These are phyloP conservation scores for Cremastinae sp. DNA, from an alignment of 2,888 invertebrate species.

Conservation along the genomic window DNA sequence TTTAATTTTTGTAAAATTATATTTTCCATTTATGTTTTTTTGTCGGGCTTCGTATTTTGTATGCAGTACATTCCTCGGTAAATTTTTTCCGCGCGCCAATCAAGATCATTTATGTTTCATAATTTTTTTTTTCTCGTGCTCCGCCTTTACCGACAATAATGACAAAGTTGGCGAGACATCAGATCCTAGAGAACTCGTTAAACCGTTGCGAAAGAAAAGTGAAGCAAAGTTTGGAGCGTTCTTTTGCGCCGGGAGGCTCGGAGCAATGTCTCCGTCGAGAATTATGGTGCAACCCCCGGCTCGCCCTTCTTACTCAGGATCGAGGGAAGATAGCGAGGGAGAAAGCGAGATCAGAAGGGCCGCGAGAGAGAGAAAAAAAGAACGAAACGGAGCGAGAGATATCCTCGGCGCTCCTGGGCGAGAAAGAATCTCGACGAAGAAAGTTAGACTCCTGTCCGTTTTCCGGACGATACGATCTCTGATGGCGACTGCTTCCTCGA, in stretches of 20 bases:
- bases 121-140: not conserved
- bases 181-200: conserved; percentile 67
- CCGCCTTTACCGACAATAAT: conserved; percentile 1
- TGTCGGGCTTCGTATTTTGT: too few species aligned
- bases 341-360: not conserved
- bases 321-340: conserved; percentile 20
- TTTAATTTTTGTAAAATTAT: not conserved
- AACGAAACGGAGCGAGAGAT: not conserved
- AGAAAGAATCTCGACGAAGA: conserved; percentile 4
- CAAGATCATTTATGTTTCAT: not conserved
- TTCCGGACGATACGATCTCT: too few species aligned
- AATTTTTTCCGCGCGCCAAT: not conserved
- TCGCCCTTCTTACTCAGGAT: conserved; percentile 1
- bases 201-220: conserved; percentile 71
- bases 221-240: conserved; percentile 66
- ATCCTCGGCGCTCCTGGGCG: not conserved
- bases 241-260: conserved; percentile 67
- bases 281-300: conserved; percentile 48
- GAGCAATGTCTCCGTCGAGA: conserved; percentile 62
- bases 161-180: conserved; percentile 52
- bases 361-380: not conserved
- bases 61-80: too few species aligned
- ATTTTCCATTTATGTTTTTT: not conserved
- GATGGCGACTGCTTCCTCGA: not conserved
- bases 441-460: not conserved